Conservation (phyloP, 2,888 invertebrate genomes). For the Yponomeuta sedellus region DNA sequence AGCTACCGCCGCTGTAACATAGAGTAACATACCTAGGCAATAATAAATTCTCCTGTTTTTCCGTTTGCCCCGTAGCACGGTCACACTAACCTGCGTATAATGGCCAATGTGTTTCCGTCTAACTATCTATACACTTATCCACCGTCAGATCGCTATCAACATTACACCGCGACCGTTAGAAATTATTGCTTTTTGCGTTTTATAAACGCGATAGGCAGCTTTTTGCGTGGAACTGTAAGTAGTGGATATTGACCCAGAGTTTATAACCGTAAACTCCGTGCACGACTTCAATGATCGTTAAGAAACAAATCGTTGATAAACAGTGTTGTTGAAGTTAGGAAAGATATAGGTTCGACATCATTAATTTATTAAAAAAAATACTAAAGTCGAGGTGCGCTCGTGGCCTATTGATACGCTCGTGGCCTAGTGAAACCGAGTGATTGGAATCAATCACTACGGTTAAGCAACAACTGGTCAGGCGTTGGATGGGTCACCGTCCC, state of each 20-base stretch:
- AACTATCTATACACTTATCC: neutral
- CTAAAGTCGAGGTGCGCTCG: no score
- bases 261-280: neutral
- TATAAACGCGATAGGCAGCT: neutral
- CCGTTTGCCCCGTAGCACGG: neutral
- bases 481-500: no score
- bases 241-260: neutral
- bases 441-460: no score
- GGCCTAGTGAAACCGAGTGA: no score
- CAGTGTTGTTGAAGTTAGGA: no score
- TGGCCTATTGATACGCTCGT: no score
- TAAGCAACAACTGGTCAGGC: no score
- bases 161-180: neutral
- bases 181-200: constrained; percentile 3
- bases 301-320: no score
- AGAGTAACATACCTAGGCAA: neutral
- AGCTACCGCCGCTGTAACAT: no score
- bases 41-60: neutral
- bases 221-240: neutral
- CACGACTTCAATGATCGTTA: no score
- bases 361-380: no score
- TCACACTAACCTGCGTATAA: neutral
- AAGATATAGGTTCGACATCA: no score
- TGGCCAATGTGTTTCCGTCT: neutral
- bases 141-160: neutral